Evolutionary conservation across 92 coral and sea anemone genomes (phyloP).

Genomic region (Heteractis magnifica): DNA sequence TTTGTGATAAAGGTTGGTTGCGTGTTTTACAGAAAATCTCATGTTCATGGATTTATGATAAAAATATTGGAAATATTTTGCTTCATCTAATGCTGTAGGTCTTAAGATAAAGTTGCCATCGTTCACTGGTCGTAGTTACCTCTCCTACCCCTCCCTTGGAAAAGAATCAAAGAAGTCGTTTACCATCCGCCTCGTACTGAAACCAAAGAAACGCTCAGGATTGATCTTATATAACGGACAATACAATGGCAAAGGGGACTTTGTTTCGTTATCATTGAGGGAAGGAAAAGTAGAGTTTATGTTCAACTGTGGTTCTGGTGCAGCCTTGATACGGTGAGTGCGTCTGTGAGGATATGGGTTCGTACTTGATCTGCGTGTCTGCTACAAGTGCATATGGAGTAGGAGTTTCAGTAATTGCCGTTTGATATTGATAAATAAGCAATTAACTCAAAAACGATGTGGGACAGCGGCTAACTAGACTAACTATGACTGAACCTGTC

Average conservation of each 20-base stretch:
- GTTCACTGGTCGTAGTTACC: constrained; percentile 40
- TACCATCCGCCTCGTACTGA: constrained; percentile 24
- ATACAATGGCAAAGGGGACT: constrained; percentile 34
- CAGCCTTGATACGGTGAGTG: constrained; percentile 39
- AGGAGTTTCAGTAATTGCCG: no score
- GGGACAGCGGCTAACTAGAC: no score
- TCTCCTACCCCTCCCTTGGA: constrained; percentile 48
- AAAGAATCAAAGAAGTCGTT: constrained; percentile 19
- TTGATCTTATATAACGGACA: constrained; percentile 31
- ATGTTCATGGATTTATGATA: neutral
- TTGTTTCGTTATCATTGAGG: constrained; percentile 38
- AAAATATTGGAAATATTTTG: neutral
- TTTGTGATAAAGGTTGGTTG: constrained; percentile 30
- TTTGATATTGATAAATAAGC: no score
- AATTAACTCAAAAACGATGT: no score
- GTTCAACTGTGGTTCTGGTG: constrained; percentile 60
- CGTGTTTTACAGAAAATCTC: neutral
- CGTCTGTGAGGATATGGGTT: no score
- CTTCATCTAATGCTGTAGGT: constrained; percentile 5
- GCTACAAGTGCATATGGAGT: no score
- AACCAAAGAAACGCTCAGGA: constrained; percentile 36
- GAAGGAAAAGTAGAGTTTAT: constrained; percentile 49
- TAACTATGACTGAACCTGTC: neutral
- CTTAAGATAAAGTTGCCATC: constrained; percentile 30
- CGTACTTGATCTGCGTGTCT: no score